These are phyloP conservation scores for Trissonchulus sp. DNA, from an alignment of 2,888 invertebrate genomes.

Conservation along the genomic window DNA sequence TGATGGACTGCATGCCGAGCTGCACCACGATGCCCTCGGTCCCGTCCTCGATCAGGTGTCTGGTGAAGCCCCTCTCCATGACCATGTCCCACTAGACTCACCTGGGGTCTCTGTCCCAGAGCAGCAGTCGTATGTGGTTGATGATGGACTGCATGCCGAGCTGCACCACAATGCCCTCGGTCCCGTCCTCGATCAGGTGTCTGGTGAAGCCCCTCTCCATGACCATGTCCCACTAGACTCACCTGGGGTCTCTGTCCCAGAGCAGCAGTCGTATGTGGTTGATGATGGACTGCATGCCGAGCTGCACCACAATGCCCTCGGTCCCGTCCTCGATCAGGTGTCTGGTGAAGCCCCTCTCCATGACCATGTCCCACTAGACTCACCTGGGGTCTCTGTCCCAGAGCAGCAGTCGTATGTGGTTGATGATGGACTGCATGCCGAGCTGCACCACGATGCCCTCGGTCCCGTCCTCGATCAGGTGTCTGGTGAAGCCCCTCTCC, in stretches of 20 bases:
- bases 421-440: constrained; percentile 68
- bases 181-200: constrained; percentile 69
- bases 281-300: constrained; percentile 65
- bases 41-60: too few relatives aligned
- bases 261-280: constrained; percentile 86
- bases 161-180: constrained; percentile 59
- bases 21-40: constrained; percentile 59
- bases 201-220: constrained; percentile 86
- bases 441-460: constrained; percentile 58
- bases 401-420: constrained; percentile 81
- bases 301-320: constrained; percentile 59
- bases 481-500: constrained; percentile 84
- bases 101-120: constrained; percentile 89
- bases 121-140: constrained; percentile 81
- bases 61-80: constrained; percentile 87
- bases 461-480: constrained; percentile 68
- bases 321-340: constrained; percentile 69
- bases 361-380: too few relatives aligned
- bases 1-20: constrained; percentile 62
- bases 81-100: too few relatives aligned
- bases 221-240: too few relatives aligned
- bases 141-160: constrained; percentile 65
- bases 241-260: constrained; percentile 87
- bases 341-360: constrained; percentile 83
- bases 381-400: constrained; percentile 90